Percentiles rank a stretch among this genome's conserved stretches.
Evolutionary conservation across 1,140 invertebrate species (phyloP).

Genomic region (Tetramorium simillimum): DNA sequence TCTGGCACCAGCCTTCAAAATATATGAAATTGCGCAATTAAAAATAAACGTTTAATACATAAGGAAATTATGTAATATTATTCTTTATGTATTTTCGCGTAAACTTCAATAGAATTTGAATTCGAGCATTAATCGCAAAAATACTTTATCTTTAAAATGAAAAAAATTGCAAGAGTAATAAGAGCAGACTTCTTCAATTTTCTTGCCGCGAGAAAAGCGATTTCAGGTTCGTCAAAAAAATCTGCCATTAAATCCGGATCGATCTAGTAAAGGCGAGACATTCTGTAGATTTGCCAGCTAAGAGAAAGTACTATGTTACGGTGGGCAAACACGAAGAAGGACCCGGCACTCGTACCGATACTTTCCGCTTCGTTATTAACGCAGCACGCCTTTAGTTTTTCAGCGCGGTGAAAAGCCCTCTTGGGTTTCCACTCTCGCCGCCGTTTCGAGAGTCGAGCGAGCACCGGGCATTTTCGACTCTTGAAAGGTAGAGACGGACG

Average conservation of each 20-base stretch:
- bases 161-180: background rate
- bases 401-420: conserved; percentile 66
- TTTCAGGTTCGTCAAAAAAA: conserved; percentile 3
- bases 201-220: background rate
- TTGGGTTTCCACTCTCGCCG: conserved; percentile 50
- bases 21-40: background rate
- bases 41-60: background rate
- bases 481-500: conserved; percentile 53
- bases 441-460: conserved; percentile 63
- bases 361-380: conserved; percentile 67
- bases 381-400: conserved; percentile 66
- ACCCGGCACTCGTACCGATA: conserved; percentile 30
- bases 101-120: background rate
- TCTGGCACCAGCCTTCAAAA: background rate
- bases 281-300: background rate
- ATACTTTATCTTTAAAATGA: background rate
- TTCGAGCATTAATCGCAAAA: background rate
- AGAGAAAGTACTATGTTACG: conserved; percentile 49
- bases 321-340: conserved; percentile 50
- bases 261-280: background rate
- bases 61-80: conserved; percentile 13
- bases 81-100: background rate
- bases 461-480: conserved; percentile 49
- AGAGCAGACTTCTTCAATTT: background rate
- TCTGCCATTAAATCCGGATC: background rate